Evolutionary conservation across 2,113 vertebrate genomes (phyloP).

Genomic region (Chloroceryle aenea): DNA sequence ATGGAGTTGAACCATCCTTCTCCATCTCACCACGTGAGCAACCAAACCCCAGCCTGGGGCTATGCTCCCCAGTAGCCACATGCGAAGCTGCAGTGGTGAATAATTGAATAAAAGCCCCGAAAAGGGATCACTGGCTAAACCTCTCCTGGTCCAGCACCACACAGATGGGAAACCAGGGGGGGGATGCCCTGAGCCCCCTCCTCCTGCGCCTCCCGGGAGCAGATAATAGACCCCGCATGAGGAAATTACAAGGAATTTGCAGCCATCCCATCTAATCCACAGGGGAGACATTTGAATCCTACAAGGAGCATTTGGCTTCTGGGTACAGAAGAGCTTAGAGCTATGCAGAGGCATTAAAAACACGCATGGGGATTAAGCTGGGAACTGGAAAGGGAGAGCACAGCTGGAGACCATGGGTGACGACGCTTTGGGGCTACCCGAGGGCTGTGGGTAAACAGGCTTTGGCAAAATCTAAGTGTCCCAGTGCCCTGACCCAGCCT

Average conservation of each 20-base stretch:
- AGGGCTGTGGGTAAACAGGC: not conserved
- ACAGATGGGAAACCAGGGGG: not conserved
- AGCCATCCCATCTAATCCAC: slow-evolving; percentile 31
- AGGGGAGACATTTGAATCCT: slow-evolving; percentile 16
- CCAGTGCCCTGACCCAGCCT: not conserved
- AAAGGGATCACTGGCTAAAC: not conserved
- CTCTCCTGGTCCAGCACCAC: not conserved
- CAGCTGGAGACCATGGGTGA: slow-evolving; percentile 29
- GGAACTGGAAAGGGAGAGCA: slow-evolving; percentile 19
- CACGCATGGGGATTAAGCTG: slow-evolving; percentile 36
- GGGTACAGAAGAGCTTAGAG: slow-evolving; percentile 23
- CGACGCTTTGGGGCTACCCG: not conserved
- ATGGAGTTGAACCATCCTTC: not conserved
- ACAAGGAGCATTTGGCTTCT: slow-evolving; percentile 24
- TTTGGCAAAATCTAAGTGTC: not conserved
- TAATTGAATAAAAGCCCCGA: not conserved
- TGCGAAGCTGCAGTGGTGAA: not conserved
- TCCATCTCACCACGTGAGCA: fast-evolving
- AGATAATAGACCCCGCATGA: not conserved
- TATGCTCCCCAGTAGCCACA: fast-evolving
- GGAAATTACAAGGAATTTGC: slow-evolving; percentile 51
- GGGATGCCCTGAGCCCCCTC: not conserved
- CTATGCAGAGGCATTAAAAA: slow-evolving; percentile 51
- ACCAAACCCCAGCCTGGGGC: not conserved
- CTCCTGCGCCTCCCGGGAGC: not conserved